A percentile compares a stretch with the other conserved stretches of the same genome.
These are phyloP conservation scores for Pseudococcus longispinus DNA, from an alignment of 2,888 invertebrate genomes.

Conservation along the genomic window DNA sequence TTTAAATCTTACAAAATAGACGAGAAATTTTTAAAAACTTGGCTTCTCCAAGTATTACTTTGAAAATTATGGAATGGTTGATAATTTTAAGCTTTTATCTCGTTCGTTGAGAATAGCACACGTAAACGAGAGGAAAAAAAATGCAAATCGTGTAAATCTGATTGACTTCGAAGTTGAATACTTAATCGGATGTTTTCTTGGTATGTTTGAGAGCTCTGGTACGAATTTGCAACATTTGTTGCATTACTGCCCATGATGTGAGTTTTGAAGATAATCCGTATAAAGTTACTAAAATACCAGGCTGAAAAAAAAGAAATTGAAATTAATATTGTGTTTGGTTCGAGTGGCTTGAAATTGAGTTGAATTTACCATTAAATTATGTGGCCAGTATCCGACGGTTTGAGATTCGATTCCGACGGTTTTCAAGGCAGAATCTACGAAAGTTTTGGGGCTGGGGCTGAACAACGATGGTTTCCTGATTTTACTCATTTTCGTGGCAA, in stretches of 20 bases:
- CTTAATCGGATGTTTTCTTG: slow-evolving; percentile 4
- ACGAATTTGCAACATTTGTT: slow-evolving; percentile 42
- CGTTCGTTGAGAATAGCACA: not conserved
- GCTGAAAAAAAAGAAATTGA: slow-evolving; percentile 20
- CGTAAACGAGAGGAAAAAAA: not conserved
- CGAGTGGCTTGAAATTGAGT: not conserved
- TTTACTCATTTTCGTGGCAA: slow-evolving; percentile 90
- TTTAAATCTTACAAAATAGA: not conserved
- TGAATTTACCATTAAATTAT: slow-evolving; percentile 67
- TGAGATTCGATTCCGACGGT: slow-evolving; percentile 74
- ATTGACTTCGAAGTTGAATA: not conserved
- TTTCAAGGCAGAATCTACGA: slow-evolving; percentile 74
- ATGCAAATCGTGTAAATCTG: not conserved
- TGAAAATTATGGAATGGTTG: not conserved
- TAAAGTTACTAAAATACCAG: slow-evolving; percentile 31
- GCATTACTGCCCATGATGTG: slow-evolving; percentile 43
- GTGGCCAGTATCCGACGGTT: slow-evolving; percentile 80
- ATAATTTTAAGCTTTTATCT: not conserved
- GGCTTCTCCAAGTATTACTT: not conserved
- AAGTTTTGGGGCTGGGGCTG: slow-evolving; percentile 77
- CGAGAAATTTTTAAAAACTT: not conserved
- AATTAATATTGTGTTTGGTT: not conserved
- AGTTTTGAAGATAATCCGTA: slow-evolving; percentile 7
- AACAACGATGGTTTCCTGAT: slow-evolving; percentile 75
- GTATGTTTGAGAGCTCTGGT: slow-evolving; percentile 26